Evolutionary conservation across 2,113 vertebrate genomes (phyloP), one percentile per base, ranked within the genome.

Genomic region (Accipiter cooperii): DNA sequence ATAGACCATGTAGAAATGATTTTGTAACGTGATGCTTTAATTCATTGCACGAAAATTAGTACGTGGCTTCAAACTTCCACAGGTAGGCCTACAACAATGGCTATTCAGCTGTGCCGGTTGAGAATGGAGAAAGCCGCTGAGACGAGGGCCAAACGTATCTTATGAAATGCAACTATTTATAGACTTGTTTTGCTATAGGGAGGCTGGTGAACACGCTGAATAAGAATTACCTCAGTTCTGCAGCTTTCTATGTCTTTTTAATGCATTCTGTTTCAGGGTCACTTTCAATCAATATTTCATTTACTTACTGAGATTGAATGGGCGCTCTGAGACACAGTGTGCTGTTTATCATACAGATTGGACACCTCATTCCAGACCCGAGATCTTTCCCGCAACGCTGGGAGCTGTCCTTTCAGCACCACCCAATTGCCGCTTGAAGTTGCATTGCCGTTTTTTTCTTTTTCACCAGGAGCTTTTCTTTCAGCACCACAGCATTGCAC

Each of bases 241-340:
- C 98, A 98, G 98, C 98, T 98, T 98, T 98, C 98, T 98, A 98
- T 98, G 98, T 98, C 98, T 98, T 98, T 98, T 99, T 99, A 99
- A 99, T 99, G 98, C 98, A 99, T 99, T 99, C 98, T 98, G 98
- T 99, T 99, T 98, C 98, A 99, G 98, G 98, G 98, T 99, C 98
- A 99, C 98, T 99, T 99, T 98, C 98, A 99, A 99, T 99, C 98
- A 99, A 99, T 99, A 99, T 99, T 99, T 99, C 98, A 99, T 99
- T 99, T 99, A 99, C 98, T 99, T 99, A 98, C 98, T 98, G 98
- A 98, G 98, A 99, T 99, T 99, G 98, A 99, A 99, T 98, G 98
- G 98, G 98, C 98, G 98, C 98, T 98, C 98, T 98, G 98, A 98
- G 98, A 98, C 98, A 98, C 98, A 98, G 98, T 98, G 98, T 98